Evolutionary conservation across 2,113 vertebrate genomes (phyloP).

Genomic region (Dasyurus viverrinus): DNA sequence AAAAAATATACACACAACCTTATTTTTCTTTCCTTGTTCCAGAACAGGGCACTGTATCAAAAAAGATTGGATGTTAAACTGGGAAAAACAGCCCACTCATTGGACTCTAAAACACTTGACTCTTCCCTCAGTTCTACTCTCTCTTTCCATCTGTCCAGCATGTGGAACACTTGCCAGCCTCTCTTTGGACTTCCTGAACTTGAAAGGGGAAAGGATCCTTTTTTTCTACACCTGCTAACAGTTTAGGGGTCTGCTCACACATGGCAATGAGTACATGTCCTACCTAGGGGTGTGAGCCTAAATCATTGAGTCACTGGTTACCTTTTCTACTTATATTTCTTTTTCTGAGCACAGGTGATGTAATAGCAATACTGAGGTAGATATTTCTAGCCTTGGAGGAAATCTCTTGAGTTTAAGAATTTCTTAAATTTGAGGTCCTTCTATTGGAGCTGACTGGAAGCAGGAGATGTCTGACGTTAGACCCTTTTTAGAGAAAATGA

Average conservation of each 20-base stretch:
- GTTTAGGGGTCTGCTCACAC: not conserved
- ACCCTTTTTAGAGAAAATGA: not conserved
- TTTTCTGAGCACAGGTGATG: not conserved
- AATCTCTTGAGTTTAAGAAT: not conserved
- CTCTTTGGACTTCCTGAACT: not conserved
- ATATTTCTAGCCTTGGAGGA: not conserved
- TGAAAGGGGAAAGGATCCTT: not conserved
- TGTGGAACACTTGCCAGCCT: not conserved
- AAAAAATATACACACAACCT: not conserved
- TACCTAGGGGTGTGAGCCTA: not conserved
- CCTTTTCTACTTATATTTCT: not conserved
- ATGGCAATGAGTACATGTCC: not conserved
- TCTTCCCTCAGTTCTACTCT: not conserved
- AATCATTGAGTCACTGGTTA: not conserved
- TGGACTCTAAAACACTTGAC: not conserved
- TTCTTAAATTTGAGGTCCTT: not conserved
- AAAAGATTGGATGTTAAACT: not conserved
- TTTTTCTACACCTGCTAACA: not conserved
- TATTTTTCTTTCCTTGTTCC: not conserved
- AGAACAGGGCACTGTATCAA: not conserved
- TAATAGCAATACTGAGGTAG: not conserved
- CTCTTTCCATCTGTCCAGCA: not conserved
- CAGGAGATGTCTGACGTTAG: not conserved
- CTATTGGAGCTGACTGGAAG: not conserved
- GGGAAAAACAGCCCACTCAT: not conserved